A percentile compares a stretch with the other conserved stretches of the same genome.
Evolutionary conservation across 2,797 vertebrate species (phyloP).

Genomic region (Telmatherina bonti): DNA sequence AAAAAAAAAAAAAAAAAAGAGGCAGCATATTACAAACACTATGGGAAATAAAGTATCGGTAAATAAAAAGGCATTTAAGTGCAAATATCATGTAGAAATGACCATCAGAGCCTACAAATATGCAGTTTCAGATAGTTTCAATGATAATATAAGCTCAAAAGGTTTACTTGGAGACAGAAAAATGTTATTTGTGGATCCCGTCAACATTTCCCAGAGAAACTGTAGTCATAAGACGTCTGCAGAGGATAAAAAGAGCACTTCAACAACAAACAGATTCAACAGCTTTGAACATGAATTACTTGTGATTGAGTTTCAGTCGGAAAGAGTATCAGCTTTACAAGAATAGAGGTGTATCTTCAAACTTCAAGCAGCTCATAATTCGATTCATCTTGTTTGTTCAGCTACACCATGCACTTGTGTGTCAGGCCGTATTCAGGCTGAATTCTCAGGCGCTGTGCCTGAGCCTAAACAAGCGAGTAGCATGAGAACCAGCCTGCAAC

Average conservation of each 20-base stretch:
- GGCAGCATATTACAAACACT: not conserved
- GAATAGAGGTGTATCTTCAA: slow-evolving; percentile 18
- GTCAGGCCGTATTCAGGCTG: slow-evolving; percentile 30
- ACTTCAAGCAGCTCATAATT: slow-evolving; percentile 34
- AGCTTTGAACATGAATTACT: slow-evolving; percentile 34
- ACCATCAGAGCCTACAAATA: not conserved
- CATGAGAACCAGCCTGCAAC: slow-evolving; percentile 32
- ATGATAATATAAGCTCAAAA: not conserved
- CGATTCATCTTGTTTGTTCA: slow-evolving; percentile 36
- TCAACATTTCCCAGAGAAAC: slow-evolving; percentile 33
- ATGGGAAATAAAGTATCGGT: not conserved
- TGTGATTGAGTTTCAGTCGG: slow-evolving; percentile 28
- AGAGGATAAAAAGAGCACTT: slow-evolving; percentile 34
- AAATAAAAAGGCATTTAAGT: not conserved
- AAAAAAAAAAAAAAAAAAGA: not conserved
- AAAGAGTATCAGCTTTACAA: not conserved
- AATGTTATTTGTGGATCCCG: not conserved
- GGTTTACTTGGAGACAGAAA: not conserved
- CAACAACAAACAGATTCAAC: slow-evolving; percentile 31
- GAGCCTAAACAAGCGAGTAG: slow-evolving; percentile 11
- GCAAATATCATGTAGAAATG: slow-evolving; percentile 5
- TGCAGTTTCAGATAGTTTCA: not conserved
- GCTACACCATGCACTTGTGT: slow-evolving; percentile 29
- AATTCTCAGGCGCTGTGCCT: slow-evolving; percentile 10
- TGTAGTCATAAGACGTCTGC: slow-evolving; percentile 45